Conservation (phyloP, 2,797 vertebrate species). For the Peromyscus nudipes region DNA sequence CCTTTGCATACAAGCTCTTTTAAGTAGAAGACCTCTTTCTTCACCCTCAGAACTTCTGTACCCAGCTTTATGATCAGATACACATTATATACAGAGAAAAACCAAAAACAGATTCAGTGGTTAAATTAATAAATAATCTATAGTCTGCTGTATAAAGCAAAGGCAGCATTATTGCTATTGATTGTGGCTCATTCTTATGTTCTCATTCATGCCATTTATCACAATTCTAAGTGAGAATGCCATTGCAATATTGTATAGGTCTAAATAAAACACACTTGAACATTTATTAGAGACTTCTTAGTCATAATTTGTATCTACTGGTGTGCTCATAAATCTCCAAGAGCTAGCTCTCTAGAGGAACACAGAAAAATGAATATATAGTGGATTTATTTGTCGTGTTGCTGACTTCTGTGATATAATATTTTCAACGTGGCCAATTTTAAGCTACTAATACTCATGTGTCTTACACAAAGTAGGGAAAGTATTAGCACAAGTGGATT, state of each 20-base stretch:
- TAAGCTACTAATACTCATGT: neutral
- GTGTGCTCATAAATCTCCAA: constrained; percentile 54
- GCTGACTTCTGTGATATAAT: neutral
- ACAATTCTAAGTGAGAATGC: constrained; percentile 28
- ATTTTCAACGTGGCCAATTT: neutral
- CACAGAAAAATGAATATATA: neutral
- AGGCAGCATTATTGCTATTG: neutral
- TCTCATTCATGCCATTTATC: neutral
- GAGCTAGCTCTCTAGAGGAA: neutral
- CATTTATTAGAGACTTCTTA: constrained; percentile 53
- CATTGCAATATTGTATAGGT: constrained; percentile 2
- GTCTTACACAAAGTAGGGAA: neutral
- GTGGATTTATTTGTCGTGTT: neutral
- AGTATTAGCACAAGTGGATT: neutral
- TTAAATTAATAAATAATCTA: constrained; percentile 56
- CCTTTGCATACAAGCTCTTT: neutral
- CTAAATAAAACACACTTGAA: constrained; percentile 50
- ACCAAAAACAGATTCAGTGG: neutral
- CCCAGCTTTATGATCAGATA: neutral
- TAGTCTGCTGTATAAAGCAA: neutral
- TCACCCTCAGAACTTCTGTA: constrained; percentile 26
- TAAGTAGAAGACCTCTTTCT: neutral
- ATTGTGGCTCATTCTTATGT: constrained; percentile 41
- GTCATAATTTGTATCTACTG: constrained; percentile 3
- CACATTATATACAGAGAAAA: neutral